Evolutionary conservation across 2,113 vertebrate genomes (phyloP).

Genomic region (Aphelocoma coerulescens): DNA sequence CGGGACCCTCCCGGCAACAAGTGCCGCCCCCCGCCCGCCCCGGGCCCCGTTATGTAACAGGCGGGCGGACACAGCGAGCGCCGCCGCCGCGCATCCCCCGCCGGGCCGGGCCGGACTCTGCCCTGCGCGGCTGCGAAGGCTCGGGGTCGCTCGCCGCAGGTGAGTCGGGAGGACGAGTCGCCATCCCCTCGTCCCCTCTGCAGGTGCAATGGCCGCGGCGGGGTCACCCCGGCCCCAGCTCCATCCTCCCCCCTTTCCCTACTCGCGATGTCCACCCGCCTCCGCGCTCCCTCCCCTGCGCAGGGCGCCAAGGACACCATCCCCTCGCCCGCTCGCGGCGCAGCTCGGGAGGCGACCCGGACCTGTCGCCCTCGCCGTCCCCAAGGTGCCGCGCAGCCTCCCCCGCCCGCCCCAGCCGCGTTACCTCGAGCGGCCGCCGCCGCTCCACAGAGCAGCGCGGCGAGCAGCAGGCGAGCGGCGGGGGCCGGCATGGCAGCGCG

Average conservation of each 20-base stretch:
- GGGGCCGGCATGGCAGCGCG: slow-evolving; percentile 9
- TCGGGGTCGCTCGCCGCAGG: not conserved
- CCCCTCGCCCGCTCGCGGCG: not conserved
- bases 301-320: not conserved
- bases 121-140: not conserved
- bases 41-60: slow-evolving; percentile 18
- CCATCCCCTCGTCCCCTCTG: not conserved
- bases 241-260: not conserved
- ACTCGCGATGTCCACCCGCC: not conserved
- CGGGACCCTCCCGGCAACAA: not conserved
- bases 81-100: not conserved
- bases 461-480: slow-evolving; percentile 61
- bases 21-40: not conserved
- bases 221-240: not conserved
- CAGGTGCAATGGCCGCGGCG: not conserved
- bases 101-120: not conserved
- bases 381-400: not conserved
- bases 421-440: slow-evolving; percentile 67
- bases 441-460: slow-evolving; percentile 58
- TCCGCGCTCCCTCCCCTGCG: not conserved
- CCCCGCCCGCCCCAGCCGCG: not conserved
- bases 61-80: not conserved
- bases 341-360: not conserved
- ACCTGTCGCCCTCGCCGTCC: not conserved
- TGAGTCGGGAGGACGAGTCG: not conserved